A percentile compares a stretch with the other conserved stretches of the same genome.
These are phyloP conservation scores for Gobionotothen gibberifrons DNA, from an alignment of 2,797 vertebrate genomes.

Conservation along the genomic window DNA sequence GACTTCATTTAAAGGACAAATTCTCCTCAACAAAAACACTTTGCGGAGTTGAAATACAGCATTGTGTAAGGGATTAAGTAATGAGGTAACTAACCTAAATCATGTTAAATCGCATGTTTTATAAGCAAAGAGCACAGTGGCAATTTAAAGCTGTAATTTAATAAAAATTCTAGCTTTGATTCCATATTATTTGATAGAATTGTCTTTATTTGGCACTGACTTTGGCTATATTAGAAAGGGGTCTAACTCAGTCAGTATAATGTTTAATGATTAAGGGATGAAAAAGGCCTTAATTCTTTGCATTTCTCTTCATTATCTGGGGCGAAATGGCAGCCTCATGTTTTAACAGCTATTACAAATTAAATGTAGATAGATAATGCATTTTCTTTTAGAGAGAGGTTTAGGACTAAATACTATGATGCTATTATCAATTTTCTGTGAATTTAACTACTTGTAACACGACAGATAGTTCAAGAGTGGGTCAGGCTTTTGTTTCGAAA, in stretches of 20 bases:
- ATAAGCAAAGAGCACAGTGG: background rate
- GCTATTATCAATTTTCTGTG: background rate
- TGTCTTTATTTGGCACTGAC: background rate
- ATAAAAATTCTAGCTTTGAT: background rate
- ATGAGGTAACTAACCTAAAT: background rate
- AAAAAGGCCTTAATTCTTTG: no score
- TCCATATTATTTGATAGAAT: background rate
- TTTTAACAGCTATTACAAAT: background rate
- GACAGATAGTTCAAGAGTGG: background rate
- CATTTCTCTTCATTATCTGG: no score
- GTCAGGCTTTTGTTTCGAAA: conserved; percentile 13
- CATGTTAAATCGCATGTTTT: background rate
- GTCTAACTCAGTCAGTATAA: no score
- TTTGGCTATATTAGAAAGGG: background rate
- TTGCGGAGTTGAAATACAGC: background rate
- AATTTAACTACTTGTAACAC: background rate
- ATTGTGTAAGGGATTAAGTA: background rate
- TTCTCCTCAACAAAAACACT: background rate
- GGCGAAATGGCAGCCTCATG: background rate
- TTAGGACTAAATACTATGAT: background rate
- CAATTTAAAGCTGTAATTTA: background rate
- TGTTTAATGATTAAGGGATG: no score
- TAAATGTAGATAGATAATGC: no score
- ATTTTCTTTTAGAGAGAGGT: background rate
- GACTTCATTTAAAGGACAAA: background rate